Base-by-base conservation (phyloP, 2,888 invertebrate species). In the Phlogophora meticulosa region DNA sequence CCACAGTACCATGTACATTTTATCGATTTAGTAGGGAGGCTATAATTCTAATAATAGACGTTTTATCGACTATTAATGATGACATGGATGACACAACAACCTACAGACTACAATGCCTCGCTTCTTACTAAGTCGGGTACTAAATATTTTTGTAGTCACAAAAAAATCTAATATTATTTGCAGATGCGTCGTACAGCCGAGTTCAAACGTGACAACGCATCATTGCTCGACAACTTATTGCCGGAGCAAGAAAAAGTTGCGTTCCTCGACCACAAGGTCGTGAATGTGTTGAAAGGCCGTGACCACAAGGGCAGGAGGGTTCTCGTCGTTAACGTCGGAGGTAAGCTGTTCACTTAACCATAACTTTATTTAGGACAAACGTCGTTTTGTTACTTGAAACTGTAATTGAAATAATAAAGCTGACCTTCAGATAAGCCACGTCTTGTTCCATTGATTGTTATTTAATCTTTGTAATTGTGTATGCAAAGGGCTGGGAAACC, bases 261-360 rank as follows among this genome's bases (percentile, higher is more conserved):
- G 9, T 97, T 98, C 85, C 91, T 96, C n/a, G 96, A 98, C 28
- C 96, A 97, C 88, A 96, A 97, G 79, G 97, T 98, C 0, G 97
- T 98, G 9, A 98, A 98, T 87, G 98, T 98, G 3, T 87, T 98
- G 75, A 97, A 96, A 81, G 96, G 97, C 66, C 96, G 97, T 46
- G 98, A 98, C 89, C 97, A 98, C 81, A 96, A 97, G 86, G 97
- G 98, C 24, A 96, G 98, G 68, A 96, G 98, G 71, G 96, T 98
- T 0, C 95, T 98, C 11, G 88, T 98, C 40, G 97, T 98, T 0
- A 97, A 97, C 85, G 96, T 96, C 75, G 98, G 98, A 88, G 96
- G 97, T 97, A 88, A 94, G 91, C 87, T 15, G 11, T 20, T 36
- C 7, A 46, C 4, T 49, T 13, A n/a, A 20, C 42, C 28, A 28